Evolutionary conservation across 2,113 vertebrate genomes (phyloP), one percentile per base, ranked within the genome.

Genomic region (Poeciliopsis turrubarensis): DNA sequence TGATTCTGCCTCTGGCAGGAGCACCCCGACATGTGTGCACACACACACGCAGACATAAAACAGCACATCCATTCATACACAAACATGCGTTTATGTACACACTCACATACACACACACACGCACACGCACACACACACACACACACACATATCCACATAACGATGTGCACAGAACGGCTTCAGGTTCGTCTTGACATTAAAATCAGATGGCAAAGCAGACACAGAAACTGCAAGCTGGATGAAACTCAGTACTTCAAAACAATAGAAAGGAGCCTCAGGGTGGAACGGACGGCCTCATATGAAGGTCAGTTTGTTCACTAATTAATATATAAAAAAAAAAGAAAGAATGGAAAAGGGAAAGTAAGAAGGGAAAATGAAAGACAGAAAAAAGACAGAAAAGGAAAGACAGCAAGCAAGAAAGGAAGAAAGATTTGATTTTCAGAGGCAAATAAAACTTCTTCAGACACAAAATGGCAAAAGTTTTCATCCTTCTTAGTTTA

Each of bases 181-280:
- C 67, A 77, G 31, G 76, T 85, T 85, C 86, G 72, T 81, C 61
- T 79, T 77, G 65, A 89, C 84, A 78, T 78, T 86, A 73, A 89
- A 90, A 88, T 86, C 88, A 78, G 75, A 87, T 84, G 84, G 79
- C 70, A 84, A 79, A 66, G 77, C 80, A 72, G 78, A 89, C 80
- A 61, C 34, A 87, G 63, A 91, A 87, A 85, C 13, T 91, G 86
- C 89, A 84, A 90, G 72, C 74, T 86, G 73, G 76, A 79, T 72
- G 89, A 91, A 92, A 92, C 79, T 85, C 25, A 72, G 81, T 79
- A 78, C 75, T 88, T 86, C 68, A 70, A 91, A 89, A 91, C 82
- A 89, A 86, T 68, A 78, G 84, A 88, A 86, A 79, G 29, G 75
- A 83, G 68, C 29, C 61, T 73, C 14, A 76, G 75, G 65, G 76